Conservation (phyloP, 2,797 vertebrate genomes). For the Cuculus canorus region DNA sequence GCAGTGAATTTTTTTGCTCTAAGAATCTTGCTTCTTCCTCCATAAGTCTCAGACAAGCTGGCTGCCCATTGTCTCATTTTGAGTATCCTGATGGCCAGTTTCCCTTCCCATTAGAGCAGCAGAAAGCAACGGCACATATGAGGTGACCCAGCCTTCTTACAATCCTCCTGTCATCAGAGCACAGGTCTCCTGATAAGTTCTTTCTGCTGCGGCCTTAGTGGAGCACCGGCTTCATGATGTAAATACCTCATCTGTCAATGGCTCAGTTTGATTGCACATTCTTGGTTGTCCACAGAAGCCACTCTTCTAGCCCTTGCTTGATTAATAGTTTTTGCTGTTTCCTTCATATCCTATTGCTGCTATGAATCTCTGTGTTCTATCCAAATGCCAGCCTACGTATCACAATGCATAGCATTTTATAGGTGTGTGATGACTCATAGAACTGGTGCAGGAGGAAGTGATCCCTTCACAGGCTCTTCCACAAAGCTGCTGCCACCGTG, state of each 20-base stretch:
- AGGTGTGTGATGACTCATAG: background rate
- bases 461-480: background rate
- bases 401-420: background rate
- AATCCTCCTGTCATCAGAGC: background rate
- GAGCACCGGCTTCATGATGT: background rate
- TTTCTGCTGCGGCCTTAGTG: background rate
- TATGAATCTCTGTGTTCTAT: background rate
- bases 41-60: background rate
- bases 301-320: background rate
- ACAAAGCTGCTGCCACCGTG: background rate
- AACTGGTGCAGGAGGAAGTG: background rate
- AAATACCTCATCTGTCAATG: background rate
- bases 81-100: background rate
- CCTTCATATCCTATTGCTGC: background rate
- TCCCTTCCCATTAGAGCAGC: background rate
- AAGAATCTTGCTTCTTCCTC: background rate
- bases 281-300: background rate
- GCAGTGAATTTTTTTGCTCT: background rate
- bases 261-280: background rate
- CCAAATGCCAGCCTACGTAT: background rate
- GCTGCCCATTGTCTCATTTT: background rate
- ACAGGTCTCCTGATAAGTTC: background rate
- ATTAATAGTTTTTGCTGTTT: background rate
- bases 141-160: background rate
- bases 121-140: background rate